Evolutionary conservation across 1,140 invertebrate genomes (phyloP), one percentile per base, ranked within the genome.

Genomic region (Papilio polytes): DNA sequence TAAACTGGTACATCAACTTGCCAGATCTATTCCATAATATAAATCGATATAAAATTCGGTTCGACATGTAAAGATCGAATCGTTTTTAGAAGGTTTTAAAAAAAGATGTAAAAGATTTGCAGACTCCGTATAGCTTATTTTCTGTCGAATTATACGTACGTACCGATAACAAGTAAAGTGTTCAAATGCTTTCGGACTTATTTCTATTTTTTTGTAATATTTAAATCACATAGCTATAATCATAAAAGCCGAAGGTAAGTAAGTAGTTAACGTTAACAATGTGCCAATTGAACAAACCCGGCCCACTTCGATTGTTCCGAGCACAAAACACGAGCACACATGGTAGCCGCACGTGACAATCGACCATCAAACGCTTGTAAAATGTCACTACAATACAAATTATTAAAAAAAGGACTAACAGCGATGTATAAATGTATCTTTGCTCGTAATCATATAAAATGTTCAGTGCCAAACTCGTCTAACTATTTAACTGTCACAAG

Each of bases 251-350:
- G 63, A 70, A 36, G n/a, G 53, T 53, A 66, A 3, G 10, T 66
- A 10, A 12, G 12, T 63, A 63, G 63, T 36, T 70, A 63, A 22
- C 59, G 22, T 26, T 31, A 70, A 70, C 63, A 66, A 66, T 66
- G 63, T 31, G 22, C 63, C 63, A 31, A 70, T 70, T 70, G 63
- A 70, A 70, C 63, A 70, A 70, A 70, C 26, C 63, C 63, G 63
- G 63, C 63, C 26, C 63, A 36, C 63, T 70, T 70, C 26, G 63
- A 70, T 70, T 70, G 63, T 70, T 70, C 63, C 63, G 63, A 70
- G 63, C 63, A 56, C 26, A 31, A 31, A 31, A 70, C 63, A 70
- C 53, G 53, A 56, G 53, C n/a, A 31, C 63, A 70, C 63, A 70
- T 70, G 63, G 26, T 31, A 3, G 3, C 12, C 63, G 13, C 63